Conservation (phyloP, 1,140 invertebrate species). For the Drosophila micromelanica region DNA sequence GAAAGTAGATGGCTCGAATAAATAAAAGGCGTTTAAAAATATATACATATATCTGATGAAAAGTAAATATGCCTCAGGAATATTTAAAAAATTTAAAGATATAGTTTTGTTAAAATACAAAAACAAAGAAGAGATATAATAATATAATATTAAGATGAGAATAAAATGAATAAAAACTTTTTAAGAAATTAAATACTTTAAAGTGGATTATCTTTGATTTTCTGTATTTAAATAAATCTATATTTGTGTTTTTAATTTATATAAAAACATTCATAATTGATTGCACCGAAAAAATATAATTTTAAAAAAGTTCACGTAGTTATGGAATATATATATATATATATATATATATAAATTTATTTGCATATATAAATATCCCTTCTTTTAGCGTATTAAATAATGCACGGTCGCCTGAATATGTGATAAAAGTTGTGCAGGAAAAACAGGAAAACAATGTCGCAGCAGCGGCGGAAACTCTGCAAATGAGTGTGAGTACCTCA, state of each 20-base stretch:
- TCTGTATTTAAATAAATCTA: no score
- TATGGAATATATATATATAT: not conserved
- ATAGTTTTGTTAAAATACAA: no score
- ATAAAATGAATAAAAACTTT: no score
- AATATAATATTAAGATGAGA: no score
- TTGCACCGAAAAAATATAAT: constrained; percentile 1
- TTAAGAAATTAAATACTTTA: no score
- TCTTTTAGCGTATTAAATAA: constrained; percentile 32
- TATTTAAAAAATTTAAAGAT: no score
- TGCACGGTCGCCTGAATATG: constrained; percentile 10
- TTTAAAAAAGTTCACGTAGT: not conserved
- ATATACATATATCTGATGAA: no score
- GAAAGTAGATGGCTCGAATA: not conserved
- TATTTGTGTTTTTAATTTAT: no score
- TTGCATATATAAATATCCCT: not conserved
- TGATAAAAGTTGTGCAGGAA: constrained; percentile 30
- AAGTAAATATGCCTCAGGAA: no score
- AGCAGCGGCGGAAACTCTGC: constrained; percentile 33
- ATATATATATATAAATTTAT: not conserved
- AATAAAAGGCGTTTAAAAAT: no score
- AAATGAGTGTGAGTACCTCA: constrained; percentile 4
- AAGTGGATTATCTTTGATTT: no score
- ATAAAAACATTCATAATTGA: not conserved
- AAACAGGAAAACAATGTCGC: constrained; percentile 46
- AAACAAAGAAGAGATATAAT: no score